Percentiles rank a stretch among this genome's conserved stretches.
Conservation (phyloP, 1,140 invertebrate species). For the Dreissena rostriformis region DNA sequence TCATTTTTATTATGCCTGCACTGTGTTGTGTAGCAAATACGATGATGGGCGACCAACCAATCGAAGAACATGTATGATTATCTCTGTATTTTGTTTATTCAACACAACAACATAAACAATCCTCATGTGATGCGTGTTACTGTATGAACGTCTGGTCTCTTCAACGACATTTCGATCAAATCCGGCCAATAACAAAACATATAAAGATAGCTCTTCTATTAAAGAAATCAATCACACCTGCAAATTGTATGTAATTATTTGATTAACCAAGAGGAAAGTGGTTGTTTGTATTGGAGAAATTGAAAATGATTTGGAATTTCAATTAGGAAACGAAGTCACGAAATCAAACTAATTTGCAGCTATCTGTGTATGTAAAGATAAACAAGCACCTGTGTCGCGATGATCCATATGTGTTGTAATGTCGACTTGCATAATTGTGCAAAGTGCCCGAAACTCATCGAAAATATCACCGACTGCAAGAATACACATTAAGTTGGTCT, state of each 20-base stretch:
- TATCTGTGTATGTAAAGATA: neutral
- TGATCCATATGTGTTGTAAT: slow-evolving; percentile 3
- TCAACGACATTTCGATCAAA: no score
- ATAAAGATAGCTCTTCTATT: neutral
- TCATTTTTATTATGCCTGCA: no score
- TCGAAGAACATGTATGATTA: no score
- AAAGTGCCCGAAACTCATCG: slow-evolving; percentile 24
- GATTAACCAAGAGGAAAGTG: neutral
- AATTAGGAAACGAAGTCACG: neutral
- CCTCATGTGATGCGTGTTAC: no score
- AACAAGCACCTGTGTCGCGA: neutral
- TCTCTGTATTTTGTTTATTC: no score
- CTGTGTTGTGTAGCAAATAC: no score
- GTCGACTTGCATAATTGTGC: slow-evolving; percentile 28
- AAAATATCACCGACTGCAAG: slow-evolving; percentile 11
- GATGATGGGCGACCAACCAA: no score
- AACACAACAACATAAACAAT: no score
- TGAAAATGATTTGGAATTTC: neutral
- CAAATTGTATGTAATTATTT: neutral
- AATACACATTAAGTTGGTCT: slow-evolving; percentile 52
- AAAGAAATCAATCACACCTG: neutral
- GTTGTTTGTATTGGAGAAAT: neutral
- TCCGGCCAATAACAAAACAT: neutral
- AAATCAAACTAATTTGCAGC: slow-evolving; percentile 9
- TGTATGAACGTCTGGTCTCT: no score